A percentile compares a stretch with the other conserved stretches of the same genome.
Evolutionary conservation across 2,797 vertebrate species (phyloP).

Genomic region (Lacerta agilis): DNA sequence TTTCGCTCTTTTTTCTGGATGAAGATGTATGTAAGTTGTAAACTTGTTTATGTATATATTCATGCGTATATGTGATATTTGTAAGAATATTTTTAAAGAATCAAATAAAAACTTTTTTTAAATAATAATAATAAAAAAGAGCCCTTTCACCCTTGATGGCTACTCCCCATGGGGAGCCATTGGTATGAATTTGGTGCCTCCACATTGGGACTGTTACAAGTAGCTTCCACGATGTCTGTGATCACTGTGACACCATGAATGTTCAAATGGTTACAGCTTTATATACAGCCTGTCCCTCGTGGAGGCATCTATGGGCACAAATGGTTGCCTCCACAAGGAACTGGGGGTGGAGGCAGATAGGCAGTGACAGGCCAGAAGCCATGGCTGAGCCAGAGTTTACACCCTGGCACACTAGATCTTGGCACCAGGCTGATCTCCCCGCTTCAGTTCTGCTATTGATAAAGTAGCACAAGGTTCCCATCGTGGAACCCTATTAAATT

Average conservation of each 20-base stretch:
- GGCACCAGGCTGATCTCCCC: neutral
- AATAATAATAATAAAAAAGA: no score
- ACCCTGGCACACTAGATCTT: no score
- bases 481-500: neutral
- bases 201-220: no score
- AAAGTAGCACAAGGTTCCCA: neutral
- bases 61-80: no score
- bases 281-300: neutral
- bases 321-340: neutral
- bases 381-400: neutral
- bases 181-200: neutral
- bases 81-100: no score
- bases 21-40: no score
- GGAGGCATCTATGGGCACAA: neutral
- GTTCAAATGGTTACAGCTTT: neutral
- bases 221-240: neutral
- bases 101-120: no score
- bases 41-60: no score
- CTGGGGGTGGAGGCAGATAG: no score
- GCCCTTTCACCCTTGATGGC: neutral
- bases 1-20: no score
- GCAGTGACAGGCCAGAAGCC: neutral
- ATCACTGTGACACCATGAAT: neutral
- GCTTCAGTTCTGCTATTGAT: neutral
- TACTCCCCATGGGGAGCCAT: no score